A percentile compares a stretch with the other conserved stretches of the same genome.
Conservation (phyloP, 2,888 invertebrate species). For the Falcaria lacertinaria region DNA sequence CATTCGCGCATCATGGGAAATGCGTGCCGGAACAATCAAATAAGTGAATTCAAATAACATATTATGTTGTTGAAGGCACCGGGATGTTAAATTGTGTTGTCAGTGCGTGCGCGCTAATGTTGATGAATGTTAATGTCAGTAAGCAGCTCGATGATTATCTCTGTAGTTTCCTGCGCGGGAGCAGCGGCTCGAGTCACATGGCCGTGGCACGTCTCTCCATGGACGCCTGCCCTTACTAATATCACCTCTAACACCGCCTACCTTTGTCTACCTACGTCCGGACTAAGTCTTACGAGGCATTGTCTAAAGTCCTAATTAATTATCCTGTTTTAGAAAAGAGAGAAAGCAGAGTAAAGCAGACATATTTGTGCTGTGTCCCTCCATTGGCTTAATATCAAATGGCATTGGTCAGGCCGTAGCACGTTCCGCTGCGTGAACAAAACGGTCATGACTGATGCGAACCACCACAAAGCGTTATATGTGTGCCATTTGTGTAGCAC, state of each 20-base stretch:
- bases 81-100: conserved; percentile 26
- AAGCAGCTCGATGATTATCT: conserved; percentile 38
- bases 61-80: conserved; percentile 7
- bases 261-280: too few relatives aligned
- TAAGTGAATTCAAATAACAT: background rate
- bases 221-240: background rate
- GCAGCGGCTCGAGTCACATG: conserved; percentile 10
- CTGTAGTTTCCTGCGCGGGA: conserved; percentile 44
- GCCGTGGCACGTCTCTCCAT: conserved; percentile 17
- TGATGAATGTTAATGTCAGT: conserved; percentile 35
- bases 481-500: too few relatives aligned
- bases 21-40: background rate
- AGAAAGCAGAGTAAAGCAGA: background rate
- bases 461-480: conserved; percentile 27
- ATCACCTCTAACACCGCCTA: background rate
- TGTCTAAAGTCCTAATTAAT: too few relatives aligned
- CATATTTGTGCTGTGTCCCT: conserved; percentile 3
- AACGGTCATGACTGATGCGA: conserved; percentile 45
- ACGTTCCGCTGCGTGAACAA: conserved; percentile 44
- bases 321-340: too few relatives aligned
- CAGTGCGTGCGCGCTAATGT: conserved; percentile 22
- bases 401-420: conserved; percentile 39
- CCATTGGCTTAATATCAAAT: conserved; percentile 17
- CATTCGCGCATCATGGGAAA: background rate
- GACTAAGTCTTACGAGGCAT: too few relatives aligned